Conservation (phyloP, 2,888 invertebrate species). For the Serrognathus titanus region DNA sequence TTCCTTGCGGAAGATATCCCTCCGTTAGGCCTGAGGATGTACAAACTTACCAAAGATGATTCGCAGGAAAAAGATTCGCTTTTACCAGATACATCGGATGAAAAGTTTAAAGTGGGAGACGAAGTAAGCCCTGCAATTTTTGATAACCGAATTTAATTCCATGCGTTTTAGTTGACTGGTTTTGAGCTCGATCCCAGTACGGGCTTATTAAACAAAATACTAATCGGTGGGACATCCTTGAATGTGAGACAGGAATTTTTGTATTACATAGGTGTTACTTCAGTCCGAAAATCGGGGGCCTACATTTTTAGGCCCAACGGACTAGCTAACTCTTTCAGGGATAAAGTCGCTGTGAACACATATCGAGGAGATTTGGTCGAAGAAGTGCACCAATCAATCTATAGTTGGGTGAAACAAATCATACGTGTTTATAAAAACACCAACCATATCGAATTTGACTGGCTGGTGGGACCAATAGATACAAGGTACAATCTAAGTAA, state of each 20-base stretch:
- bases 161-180: constrained; percentile 7
- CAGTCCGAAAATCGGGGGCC: constrained; percentile 78
- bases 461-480: constrained; percentile 70
- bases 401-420: constrained; percentile 67
- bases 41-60: no score
- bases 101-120: neutral
- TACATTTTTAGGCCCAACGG: constrained; percentile 75
- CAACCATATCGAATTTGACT: constrained; percentile 64
- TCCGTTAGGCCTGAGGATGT: constrained; percentile 58
- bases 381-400: constrained; percentile 63
- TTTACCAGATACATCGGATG: no score
- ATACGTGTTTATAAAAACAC: constrained; percentile 63
- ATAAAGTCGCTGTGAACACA: constrained; percentile 23
- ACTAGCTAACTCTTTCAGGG: constrained; percentile 11
- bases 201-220: constrained; percentile 55
- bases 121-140: neutral
- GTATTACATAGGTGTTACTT: constrained; percentile 67
- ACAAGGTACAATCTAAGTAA: constrained; percentile 50
- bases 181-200: constrained; percentile 30
- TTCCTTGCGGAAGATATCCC: constrained; percentile 65
- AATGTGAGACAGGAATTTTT: constrained; percentile 60
- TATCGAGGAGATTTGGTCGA: constrained; percentile 49
- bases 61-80: no score
- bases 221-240: constrained; percentile 45
- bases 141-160: neutral